phyloP scores from a whole-genome alignment of 2,888 invertebrate genomes.

The Metalampra italica region DNA sequence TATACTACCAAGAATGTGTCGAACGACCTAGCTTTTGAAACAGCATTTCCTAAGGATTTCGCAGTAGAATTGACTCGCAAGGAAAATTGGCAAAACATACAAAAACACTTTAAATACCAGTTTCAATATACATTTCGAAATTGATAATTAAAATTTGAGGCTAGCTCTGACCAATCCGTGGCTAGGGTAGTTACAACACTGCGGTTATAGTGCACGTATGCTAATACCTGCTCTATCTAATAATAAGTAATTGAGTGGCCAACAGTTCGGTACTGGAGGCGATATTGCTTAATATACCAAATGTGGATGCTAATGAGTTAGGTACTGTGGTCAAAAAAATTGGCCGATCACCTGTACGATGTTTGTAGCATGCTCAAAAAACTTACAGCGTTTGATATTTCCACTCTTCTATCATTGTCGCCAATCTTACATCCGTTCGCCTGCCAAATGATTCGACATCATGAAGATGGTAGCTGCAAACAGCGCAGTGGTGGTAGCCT shows the following conservation, averaged over 20 bases:
- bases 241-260: slow-evolving; percentile 2
- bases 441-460: too few relatives aligned
- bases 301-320: not conserved
- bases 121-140: slow-evolving; percentile 5
- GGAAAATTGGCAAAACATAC: not conserved
- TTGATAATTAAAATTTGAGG: slow-evolving; percentile 3
- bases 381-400: too few relatives aligned
- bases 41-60: too few relatives aligned
- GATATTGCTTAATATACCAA: not conserved
- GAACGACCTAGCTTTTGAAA: too few relatives aligned
- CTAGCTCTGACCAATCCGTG: not conserved
- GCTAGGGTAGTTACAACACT: slow-evolving; percentile 4
- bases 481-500: too few relatives aligned
- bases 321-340: not conserved
- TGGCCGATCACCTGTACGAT: not conserved
- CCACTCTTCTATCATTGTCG: too few relatives aligned
- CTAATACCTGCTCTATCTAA: not conserved
- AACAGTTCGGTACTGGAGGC: not conserved
- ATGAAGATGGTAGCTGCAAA: too few relatives aligned
- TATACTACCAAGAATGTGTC: too few relatives aligned
- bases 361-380: too few relatives aligned
- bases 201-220: slow-evolving; percentile 3
- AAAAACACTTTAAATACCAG: not conserved
- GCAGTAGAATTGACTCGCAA: not conserved
- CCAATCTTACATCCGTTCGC: too few relatives aligned